A percentile compares a stretch with the other conserved stretches of the same genome.
These are phyloP conservation scores for Macrotus californicus DNA, from an alignment of 2,113 vertebrate genomes.

Conservation along the genomic window DNA sequence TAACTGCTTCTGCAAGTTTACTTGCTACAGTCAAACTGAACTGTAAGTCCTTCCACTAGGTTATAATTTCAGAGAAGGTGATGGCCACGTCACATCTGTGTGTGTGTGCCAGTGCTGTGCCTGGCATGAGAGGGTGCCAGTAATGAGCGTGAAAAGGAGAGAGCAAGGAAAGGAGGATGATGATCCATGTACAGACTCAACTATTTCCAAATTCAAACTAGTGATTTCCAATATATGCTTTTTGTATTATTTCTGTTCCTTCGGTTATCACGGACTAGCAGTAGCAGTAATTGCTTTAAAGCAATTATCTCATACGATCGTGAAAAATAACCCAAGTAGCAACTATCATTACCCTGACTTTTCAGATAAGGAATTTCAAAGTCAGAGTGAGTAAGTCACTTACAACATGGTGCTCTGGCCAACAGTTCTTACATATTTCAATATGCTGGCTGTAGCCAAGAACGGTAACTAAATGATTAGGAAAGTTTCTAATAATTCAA, in stretches of 20 bases:
- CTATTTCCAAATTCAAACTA: background rate
- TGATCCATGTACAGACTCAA: background rate
- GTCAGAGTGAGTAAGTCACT: background rate
- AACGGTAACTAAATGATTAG: background rate
- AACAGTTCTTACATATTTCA: background rate
- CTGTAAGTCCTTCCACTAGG: background rate
- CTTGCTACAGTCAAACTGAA: background rate
- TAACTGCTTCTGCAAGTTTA: background rate
- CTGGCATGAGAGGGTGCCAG: background rate
- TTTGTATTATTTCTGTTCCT: background rate
- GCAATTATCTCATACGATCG: background rate
- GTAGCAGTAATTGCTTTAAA: background rate
- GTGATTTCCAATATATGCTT: background rate
- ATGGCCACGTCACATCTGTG: background rate
- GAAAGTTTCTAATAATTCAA: background rate
- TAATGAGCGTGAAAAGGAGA: background rate
- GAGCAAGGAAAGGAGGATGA: background rate
- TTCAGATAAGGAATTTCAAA: conserved; percentile 1
- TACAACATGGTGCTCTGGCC: background rate
- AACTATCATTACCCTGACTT: background rate
- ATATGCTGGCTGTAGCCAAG: background rate
- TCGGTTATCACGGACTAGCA: background rate
- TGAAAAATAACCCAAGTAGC: background rate
- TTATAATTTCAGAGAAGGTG: background rate
- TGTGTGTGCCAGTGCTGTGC: background rate